Base-by-base conservation (phyloP, 2,797 vertebrate species). In the Enteromius unitaeniatus region DNA sequence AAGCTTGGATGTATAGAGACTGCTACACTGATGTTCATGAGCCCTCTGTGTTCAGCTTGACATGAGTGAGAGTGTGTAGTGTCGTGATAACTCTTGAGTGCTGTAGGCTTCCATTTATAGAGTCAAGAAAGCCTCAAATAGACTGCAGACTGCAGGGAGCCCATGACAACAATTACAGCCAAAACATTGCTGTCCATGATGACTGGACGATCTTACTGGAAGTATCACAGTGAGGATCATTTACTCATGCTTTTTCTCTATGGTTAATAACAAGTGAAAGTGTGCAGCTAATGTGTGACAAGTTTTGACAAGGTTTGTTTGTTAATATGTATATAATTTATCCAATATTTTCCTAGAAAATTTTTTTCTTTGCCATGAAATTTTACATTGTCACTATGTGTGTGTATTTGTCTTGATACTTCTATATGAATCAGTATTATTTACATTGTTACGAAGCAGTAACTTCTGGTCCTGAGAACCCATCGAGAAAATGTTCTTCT, bases 51-150 rank as follows among this genome's bases (percentile, higher is more conserved):
- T 93, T 92, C 90, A 91, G 91, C 75, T 90, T 92, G 89, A 89
- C 84, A 70, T 89, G 89, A 93, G 92, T 91, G 92, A 94, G 93
- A 93, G 92, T 93, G 93, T 92, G 91, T 90, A 92, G 91, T 45
- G 92, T 87, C 90, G 89, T 90, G 88, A 94, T 94, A 95, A 94
- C 94, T 95, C 93, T 93, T 92, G 91, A 91, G 89, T 94, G 93
- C 92, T 86, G 26, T 87, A 82, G 93, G 93, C 94, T 97, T 96
- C 97, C 96, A 98, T 97, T 98, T 98, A 98, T 98, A 99, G 97
- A 83, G 92, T 84, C 93, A 75, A 88, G 95, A 96, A 95, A 93
- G 93, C 93, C 94, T 95, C 94, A 97, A 98, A 98, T 97, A 98
- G 96, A 95, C 93, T 89, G 28, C 82, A 93, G 93, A 93, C 91